Evolutionary conservation across 2,888 invertebrate genomes (phyloP).

Genomic region (Drosophila flavopinicola): DNA sequence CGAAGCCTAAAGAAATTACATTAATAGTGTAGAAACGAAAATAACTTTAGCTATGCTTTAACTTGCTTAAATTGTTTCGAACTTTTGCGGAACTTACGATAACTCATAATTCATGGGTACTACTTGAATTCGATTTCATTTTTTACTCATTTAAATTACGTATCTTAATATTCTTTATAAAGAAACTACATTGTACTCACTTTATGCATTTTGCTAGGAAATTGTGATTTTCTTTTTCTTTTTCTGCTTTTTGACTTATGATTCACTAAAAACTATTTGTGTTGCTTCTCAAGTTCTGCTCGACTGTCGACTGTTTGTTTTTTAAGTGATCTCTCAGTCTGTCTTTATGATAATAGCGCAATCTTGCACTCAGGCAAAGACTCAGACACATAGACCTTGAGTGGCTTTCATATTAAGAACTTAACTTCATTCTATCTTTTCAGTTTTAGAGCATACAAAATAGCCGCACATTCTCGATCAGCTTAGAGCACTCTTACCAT

Average conservation of each 20-base stretch:
- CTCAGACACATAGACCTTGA: slow-evolving; percentile 2
- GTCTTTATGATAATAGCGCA: slow-evolving; percentile 7
- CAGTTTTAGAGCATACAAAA: slow-evolving; percentile 3
- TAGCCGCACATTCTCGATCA: slow-evolving; percentile 22
- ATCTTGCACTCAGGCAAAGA: slow-evolving; percentile 10
- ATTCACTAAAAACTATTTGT: neutral
- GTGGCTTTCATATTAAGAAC: slow-evolving; percentile 22
- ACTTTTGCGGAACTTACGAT: too few relatives aligned
- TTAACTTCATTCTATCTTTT: neutral
- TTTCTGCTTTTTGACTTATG: neutral
- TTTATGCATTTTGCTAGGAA: neutral
- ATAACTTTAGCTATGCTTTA: too few relatives aligned
- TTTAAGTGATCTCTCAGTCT: slow-evolving; percentile 5
- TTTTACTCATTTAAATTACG: too few relatives aligned
- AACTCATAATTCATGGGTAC: too few relatives aligned
- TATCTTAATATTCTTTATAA: too few relatives aligned
- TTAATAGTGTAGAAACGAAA: too few relatives aligned
- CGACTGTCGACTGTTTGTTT: neutral
- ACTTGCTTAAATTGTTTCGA: too few relatives aligned
- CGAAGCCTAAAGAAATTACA: too few relatives aligned
- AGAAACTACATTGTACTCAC: too few relatives aligned
- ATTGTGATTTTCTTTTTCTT: neutral
- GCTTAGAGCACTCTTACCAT: slow-evolving; percentile 14
- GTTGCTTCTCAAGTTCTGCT: neutral
- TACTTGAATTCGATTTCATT: too few relatives aligned